Conservation (phyloP, 2,113 vertebrate genomes). For the Pelodiscus sinensis region DNA sequence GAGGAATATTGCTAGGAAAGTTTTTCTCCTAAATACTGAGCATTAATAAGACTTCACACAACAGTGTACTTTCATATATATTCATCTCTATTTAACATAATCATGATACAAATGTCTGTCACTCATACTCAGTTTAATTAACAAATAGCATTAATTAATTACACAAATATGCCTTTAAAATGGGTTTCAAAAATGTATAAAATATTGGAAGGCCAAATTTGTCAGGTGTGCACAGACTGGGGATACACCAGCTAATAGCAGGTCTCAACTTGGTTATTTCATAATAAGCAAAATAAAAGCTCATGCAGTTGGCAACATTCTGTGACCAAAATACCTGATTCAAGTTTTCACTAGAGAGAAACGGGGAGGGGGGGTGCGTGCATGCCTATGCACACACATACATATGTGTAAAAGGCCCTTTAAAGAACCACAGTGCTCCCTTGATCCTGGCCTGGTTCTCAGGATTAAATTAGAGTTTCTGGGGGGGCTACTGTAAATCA, state of each 20-base stretch:
- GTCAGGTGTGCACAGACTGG: neutral
- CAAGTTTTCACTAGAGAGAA: too few species aligned
- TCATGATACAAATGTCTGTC: neutral
- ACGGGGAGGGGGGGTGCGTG: too few species aligned
- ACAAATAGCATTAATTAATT: neutral
- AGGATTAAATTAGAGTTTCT: too few species aligned
- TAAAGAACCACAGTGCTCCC: too few species aligned
- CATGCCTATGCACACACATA: too few species aligned
- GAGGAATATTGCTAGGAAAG: neutral
- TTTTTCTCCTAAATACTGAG: neutral
- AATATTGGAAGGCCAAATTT: neutral
- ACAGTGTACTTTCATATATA: neutral
- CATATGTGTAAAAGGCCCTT: too few species aligned
- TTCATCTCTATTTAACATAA: slow-evolving; percentile 17
- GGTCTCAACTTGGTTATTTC: neutral
- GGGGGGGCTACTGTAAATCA: neutral
- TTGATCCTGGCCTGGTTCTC: too few species aligned
- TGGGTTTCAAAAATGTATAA: neutral
- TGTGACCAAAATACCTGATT: too few species aligned
- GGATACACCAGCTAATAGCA: neutral
- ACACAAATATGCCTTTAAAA: neutral
- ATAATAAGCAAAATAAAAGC: neutral
- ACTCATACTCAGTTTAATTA: neutral
- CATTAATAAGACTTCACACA: neutral
- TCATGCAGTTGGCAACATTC: neutral